Evolutionary conservation across 2,797 vertebrate species (phyloP), one percentile per base, ranked within the genome.

Genomic region (Staurois parvus): DNA sequence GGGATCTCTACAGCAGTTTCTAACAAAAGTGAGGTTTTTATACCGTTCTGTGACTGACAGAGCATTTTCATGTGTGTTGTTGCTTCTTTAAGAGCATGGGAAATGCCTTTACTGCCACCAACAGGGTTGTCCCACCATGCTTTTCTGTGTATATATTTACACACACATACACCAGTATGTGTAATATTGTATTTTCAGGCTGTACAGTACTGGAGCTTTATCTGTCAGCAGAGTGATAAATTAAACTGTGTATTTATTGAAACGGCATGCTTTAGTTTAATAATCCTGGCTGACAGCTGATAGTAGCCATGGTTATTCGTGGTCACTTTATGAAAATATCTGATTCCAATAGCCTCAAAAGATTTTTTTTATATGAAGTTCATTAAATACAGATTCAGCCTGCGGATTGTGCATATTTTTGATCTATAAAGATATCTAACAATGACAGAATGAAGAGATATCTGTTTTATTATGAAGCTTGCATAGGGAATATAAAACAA

Each of bases 301-400:
- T 95, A 95, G 95, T 95, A 93, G 91, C 92, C 92, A 94, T 95
- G 93, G 92, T 93, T 95, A 94, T 95, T 93, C 94, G 94, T 94
- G 91, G 83, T 84, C 52, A 79, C 56, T 79, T 69, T 83, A 79
- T 83, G 87, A 84, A 88, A 92, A 92, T 95, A 95, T 95, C 95
- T 94, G 95, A 95, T 95, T 88, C 91, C 92, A 95, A 94, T 91
- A 94, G 93, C 89, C 93, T 91, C 85, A 91, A 92, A 88, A 89
- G 93, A 92, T 93, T 93, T 91, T 87, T 89, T 92, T 40, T 92
- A 83, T 88, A 90, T 73, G 70, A 87, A 83, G 85, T 84, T 84
- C 75, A 87, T 87, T 83, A 87, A 87, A 84, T 79, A 70, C 42
- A 83, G 81, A 83, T 87, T 84, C 52, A 92, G 48, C 4, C 81